phyloP scores from a whole-genome alignment of 2,797 vertebrate species.

The Cercopithecus hamlyni region DNA sequence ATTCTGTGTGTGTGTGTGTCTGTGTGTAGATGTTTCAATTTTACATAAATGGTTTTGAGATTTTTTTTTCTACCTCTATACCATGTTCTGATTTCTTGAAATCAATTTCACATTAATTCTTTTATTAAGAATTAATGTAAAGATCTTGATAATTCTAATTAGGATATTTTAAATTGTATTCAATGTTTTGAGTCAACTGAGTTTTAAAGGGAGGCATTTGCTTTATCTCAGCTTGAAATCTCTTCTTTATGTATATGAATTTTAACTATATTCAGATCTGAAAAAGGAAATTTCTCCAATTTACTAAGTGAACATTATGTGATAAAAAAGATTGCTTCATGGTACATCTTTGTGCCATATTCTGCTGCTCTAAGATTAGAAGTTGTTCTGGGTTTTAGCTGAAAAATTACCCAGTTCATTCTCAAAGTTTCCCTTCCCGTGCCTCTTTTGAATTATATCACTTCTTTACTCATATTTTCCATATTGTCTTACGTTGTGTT shows the following conservation, averaged over 20 bases:
- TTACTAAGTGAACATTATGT: not conserved
- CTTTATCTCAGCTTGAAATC: not conserved
- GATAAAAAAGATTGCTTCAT: not conserved
- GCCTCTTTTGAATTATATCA: not conserved
- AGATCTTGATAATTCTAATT: not conserved
- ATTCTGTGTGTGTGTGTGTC: not conserved
- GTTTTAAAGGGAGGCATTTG: not conserved
- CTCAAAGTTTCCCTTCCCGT: not conserved
- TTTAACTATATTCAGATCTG: not conserved
- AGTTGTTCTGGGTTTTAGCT: not conserved
- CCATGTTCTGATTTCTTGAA: not conserved
- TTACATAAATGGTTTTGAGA: not conserved
- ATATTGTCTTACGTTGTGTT: not conserved
- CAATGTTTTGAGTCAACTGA: not conserved
- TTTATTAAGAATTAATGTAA: not conserved
- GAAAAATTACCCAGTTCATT: not conserved
- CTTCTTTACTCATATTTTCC: not conserved
- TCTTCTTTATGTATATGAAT: not conserved
- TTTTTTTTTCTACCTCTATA: not conserved
- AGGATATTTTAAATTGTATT: not conserved
- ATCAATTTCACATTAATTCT: not conserved
- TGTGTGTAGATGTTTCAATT: not conserved
- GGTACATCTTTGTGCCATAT: not conserved
- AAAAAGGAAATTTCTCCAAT: not conserved
- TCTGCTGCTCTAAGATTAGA: not conserved